Conservation (phyloP, 2,113 vertebrate genomes). For the Lycocorax pyrrhopterus region DNA sequence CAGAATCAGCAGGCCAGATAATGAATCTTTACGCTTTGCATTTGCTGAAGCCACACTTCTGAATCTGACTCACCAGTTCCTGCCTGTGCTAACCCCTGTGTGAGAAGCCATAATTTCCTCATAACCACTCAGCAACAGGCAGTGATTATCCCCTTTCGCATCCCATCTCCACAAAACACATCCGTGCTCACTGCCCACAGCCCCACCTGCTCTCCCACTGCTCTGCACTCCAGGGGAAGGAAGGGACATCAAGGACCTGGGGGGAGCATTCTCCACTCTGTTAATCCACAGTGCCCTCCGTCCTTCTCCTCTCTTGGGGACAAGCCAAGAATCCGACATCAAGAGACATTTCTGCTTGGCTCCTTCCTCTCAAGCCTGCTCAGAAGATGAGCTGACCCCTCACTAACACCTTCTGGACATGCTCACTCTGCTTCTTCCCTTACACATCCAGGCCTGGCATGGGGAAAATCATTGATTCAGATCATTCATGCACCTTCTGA, state of each 20-base stretch:
- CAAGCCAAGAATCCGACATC: background rate
- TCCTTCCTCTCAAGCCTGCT: background rate
- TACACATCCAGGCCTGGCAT: background rate
- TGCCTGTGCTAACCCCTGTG: background rate
- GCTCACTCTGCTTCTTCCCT: background rate
- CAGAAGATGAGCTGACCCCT: background rate
- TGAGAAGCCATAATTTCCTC: background rate
- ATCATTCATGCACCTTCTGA: background rate
- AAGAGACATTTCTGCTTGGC: background rate
- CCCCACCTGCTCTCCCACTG: background rate
- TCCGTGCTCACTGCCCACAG: background rate
- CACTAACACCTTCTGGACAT: background rate
- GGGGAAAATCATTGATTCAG: background rate
- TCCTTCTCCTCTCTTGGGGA: background rate
- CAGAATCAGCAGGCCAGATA: background rate
- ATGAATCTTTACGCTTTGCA: background rate
- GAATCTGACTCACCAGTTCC: background rate
- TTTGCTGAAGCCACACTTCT: background rate
- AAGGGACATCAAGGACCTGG: background rate
- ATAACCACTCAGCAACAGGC: background rate
- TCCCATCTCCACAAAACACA: background rate
- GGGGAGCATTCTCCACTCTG: background rate
- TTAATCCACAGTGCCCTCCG: background rate
- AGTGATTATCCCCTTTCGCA: background rate
- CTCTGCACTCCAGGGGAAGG: background rate